Conservation (phyloP, 2,113 vertebrate genomes). For the Thermophis baileyi region DNA sequence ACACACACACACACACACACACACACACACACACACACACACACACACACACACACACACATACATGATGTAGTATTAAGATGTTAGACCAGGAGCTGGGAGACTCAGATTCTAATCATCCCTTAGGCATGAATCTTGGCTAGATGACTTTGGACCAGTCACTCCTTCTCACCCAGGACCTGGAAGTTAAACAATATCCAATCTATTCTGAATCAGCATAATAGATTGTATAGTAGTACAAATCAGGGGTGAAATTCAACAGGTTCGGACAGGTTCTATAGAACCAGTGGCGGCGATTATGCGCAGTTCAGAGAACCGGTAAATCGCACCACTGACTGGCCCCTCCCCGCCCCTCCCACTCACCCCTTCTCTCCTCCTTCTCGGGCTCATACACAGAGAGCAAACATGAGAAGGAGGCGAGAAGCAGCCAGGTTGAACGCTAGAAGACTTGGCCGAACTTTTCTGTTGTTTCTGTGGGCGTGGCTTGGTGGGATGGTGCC, state of each 20-base stretch:
- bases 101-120: not conserved
- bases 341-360: too few relatives aligned
- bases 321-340: too few relatives aligned
- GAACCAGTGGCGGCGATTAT: too few relatives aligned
- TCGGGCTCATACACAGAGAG: too few relatives aligned
- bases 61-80: not conserved
- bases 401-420: too few relatives aligned
- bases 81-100: not conserved
- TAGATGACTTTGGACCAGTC: not conserved
- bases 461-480: too few relatives aligned
- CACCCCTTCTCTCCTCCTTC: too few relatives aligned
- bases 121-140: not conserved
- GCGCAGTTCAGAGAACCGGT: too few relatives aligned
- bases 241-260: not conserved
- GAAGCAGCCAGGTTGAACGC: too few relatives aligned
- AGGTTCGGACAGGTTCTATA: too few relatives aligned
- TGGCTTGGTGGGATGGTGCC: too few relatives aligned
- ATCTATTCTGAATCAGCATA: not conserved
- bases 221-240: not conserved
- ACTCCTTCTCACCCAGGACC: not conserved
- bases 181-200: not conserved
- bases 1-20: not conserved
- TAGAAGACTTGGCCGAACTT: too few relatives aligned
- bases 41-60: not conserved
- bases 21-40: not conserved